Evolutionary conservation across 2,113 vertebrate species (phyloP).

Genomic region (Synodontis membranacea): DNA sequence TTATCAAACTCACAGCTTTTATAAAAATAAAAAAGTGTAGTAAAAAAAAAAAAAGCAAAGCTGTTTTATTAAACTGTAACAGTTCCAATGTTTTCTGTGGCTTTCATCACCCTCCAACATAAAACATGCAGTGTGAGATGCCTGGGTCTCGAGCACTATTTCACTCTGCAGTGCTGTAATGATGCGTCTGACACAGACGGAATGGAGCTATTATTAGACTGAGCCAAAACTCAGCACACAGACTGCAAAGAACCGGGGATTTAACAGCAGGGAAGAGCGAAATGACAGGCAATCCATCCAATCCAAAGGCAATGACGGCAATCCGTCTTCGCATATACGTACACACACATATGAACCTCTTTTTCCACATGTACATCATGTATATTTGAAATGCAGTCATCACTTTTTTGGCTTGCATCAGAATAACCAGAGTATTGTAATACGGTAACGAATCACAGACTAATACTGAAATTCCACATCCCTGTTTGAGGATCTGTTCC

Average conservation of each 20-base stretch:
- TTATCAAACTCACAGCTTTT: not conserved
- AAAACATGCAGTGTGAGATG: conserved; percentile 22
- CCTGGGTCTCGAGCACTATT: conserved; percentile 14
- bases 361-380: not conserved
- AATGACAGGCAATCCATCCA: too few relatives aligned
- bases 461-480: not conserved
- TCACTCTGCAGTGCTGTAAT: conserved; percentile 20
- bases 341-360: not conserved
- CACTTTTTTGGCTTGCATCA: not conserved
- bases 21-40: not conserved
- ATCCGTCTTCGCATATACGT: conserved; percentile 27
- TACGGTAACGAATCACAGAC: not conserved
- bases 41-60: not conserved
- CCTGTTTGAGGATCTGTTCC: not conserved
- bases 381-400: not conserved
- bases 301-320: conserved; percentile 30
- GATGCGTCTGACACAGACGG: conserved; percentile 45
- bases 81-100: not conserved
- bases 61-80: not conserved
- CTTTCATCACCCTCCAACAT: conserved; percentile 22
- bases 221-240: conserved; percentile 42
- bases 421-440: not conserved
- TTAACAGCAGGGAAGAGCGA: conserved; percentile 41
- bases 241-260: conserved; percentile 34
- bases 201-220: conserved; percentile 44